Percentiles rank a stretch among this genome's conserved stretches.
Evolutionary conservation across 2,888 invertebrate species (phyloP).

Genomic region (Dexiosoma caninum): DNA sequence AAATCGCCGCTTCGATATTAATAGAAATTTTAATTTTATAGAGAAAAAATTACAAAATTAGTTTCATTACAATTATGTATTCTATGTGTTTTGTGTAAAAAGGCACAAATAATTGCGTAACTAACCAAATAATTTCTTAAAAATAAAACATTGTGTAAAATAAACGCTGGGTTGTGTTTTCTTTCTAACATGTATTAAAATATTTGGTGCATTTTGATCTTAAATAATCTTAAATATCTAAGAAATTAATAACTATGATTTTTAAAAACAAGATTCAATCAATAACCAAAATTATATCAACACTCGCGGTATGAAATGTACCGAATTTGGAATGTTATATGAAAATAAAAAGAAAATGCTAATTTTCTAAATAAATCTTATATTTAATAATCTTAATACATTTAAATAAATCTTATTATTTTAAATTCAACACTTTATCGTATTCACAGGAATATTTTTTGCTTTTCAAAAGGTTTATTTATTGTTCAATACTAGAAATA

Average conservation of each 20-base stretch:
- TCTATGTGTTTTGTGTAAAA: background rate
- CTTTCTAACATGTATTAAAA: background rate
- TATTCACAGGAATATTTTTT: too few species aligned
- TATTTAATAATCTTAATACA: too few species aligned
- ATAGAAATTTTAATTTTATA: too few species aligned
- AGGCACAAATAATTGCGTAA: constrained; percentile 50
- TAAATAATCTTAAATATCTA: constrained; percentile 29
- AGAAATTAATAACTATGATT: constrained; percentile 12
- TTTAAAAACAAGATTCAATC: background rate
- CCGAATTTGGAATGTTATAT: background rate
- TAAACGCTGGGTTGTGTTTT: background rate
- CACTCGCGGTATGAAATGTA: too few species aligned
- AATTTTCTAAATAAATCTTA: too few species aligned
- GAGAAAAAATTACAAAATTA: too few species aligned
- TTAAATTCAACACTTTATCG: too few species aligned
- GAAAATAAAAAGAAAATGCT: too few species aligned
- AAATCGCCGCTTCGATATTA: too few species aligned
- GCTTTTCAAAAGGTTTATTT: too few species aligned
- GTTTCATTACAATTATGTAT: background rate
- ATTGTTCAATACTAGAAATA: too few species aligned
- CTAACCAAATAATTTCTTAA: constrained; percentile 9
- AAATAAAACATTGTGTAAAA: background rate
- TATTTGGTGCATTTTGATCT: constrained; percentile 52
- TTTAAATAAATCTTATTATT: too few species aligned
- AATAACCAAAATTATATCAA: background rate